phyloP scores from a whole-genome alignment of 2,113 vertebrate genomes.

The Spea multiplicata region DNA sequence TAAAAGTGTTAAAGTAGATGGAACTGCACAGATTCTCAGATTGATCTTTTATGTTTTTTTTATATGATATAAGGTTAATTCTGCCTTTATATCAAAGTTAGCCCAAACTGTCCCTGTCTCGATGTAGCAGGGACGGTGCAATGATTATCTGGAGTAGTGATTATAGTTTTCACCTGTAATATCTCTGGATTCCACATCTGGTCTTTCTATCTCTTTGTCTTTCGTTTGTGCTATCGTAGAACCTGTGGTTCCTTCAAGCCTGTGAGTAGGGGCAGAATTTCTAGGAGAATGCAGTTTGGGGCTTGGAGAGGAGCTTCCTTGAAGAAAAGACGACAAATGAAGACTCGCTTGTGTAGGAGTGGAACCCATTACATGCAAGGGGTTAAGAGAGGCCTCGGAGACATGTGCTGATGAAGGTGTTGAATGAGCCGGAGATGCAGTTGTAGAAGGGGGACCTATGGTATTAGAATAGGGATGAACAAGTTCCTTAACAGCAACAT shows the following conservation, averaged over 20 bases:
- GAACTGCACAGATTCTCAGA: no score
- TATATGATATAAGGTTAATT: no score
- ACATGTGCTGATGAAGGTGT: background rate
- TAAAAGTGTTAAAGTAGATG: no score
- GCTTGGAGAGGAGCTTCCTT: slow-evolving; percentile 2
- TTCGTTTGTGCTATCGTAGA: background rate
- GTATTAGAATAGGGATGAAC: background rate
- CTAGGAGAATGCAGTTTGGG: background rate
- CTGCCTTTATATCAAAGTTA: no score
- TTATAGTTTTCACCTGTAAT: background rate
- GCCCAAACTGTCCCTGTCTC: no score
- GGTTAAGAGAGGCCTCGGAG: background rate
- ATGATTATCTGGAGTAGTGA: no score
- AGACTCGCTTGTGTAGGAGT: background rate
- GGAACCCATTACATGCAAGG: background rate
- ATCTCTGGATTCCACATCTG: background rate
- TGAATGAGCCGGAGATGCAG: background rate
- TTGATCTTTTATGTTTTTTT: no score
- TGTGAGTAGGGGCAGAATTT: background rate
- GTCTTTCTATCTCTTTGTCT: background rate
- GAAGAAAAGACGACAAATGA: background rate
- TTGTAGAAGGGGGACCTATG: background rate
- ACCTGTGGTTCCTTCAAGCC: background rate
- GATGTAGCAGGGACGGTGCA: no score
- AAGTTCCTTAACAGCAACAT: background rate